Evolutionary conservation across 2,797 vertebrate species (phyloP), one percentile per base, ranked within the genome.

Genomic region (Atherinosoma microstoma): DNA sequence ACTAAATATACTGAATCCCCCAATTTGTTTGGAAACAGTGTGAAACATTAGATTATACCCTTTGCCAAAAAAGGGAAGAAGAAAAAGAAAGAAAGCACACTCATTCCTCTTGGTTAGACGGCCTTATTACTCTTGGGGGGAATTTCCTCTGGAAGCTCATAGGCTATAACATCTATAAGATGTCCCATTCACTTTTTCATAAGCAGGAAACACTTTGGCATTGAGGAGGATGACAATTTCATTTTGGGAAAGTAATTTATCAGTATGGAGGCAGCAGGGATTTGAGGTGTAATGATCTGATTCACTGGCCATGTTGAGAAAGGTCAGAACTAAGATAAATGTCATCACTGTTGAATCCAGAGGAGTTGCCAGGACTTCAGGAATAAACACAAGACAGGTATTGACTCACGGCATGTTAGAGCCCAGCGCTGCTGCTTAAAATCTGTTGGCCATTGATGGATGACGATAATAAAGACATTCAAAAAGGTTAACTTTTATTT

Each of bases 271-370:
- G 79, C 87, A 75, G 62, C 73, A 9, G 67, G 78, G 76, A 87
- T 92, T 85, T 86, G 70, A 88, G 79, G 73, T 85, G 85, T 90
- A 89, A 91, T 90, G 84, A 92, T 93, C 79, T 91, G 89, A 89
- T 91, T 88, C 81, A 70, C 76, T 38, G 65, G 78, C 77, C 76
- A 82, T 84, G 72, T 81, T 67, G 73, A 75, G 83, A 91, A 93
- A 93, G 91, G 92, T 93, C 92, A 91, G 66, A 83, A 87, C 68
- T 69, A 84, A 90, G 83, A 92, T 90, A 91, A 92, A 92, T 90
- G 87, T 87, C 88, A 90, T 83, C 76, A 67, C 68, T 30, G 4
- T 58, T 79, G 82, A 81, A 90, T 87, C 65, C 75, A 58, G 57
- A 71, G 76, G 69, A 82, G 80, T 79, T 82, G 81, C 74, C 59